These are phyloP conservation scores for Piaya cayana DNA, from an alignment of 2,113 vertebrate species.

Conservation along the genomic window DNA sequence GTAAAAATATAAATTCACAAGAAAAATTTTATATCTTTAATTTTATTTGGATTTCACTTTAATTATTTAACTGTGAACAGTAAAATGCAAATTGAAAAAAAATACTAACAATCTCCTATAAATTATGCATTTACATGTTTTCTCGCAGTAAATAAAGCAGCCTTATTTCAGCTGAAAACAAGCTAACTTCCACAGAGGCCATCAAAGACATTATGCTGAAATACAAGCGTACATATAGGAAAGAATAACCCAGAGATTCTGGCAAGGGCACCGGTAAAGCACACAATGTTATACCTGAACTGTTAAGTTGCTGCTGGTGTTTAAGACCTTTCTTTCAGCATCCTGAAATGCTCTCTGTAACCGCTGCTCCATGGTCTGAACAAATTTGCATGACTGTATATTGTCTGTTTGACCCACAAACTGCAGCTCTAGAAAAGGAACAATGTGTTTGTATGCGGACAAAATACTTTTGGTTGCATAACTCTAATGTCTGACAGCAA, in stretches of 20 bases:
- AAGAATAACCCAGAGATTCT: background rate
- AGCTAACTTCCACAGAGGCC: background rate
- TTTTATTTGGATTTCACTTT: background rate
- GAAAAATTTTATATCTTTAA: background rate
- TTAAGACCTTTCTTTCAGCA: slow-evolving; percentile 87
- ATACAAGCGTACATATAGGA: background rate
- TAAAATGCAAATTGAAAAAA: background rate
- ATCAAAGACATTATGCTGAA: background rate
- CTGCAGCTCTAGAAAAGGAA: slow-evolving; percentile 86
- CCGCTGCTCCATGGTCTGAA: slow-evolving; percentile 92
- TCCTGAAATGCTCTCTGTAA: slow-evolving; percentile 92
- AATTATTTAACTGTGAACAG: background rate
- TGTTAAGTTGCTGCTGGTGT: slow-evolving; percentile 82
- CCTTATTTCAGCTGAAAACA: background rate
- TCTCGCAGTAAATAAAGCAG: background rate
- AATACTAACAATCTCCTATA: background rate
- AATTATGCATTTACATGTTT: background rate
- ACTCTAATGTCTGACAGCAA: background rate
- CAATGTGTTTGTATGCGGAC: background rate
- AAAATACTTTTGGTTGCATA: background rate
- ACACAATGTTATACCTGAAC: slow-evolving; percentile 80
- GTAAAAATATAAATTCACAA: background rate
- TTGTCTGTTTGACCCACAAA: slow-evolving; percentile 91
- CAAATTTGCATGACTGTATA: slow-evolving; percentile 90
- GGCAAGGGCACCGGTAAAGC: background rate